These are phyloP conservation scores for Sphenodon punctatus DNA, from an alignment of 2,797 vertebrate genomes.

Conservation along the genomic window DNA sequence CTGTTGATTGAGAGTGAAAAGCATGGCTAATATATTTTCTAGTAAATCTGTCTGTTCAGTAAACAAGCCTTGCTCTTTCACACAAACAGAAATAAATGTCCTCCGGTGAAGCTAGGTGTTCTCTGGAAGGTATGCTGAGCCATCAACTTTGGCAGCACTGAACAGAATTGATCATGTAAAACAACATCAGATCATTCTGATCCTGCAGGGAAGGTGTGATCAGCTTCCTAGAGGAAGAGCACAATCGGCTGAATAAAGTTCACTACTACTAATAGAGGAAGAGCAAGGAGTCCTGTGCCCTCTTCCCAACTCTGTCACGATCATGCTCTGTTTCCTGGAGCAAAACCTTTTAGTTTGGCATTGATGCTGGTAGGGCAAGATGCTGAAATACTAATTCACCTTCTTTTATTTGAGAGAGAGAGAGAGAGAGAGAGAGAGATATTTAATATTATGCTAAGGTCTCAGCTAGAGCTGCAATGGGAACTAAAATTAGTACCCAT, in stretches of 20 bases:
- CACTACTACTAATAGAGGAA: neutral
- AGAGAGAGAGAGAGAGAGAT: no score
- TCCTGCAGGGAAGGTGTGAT: no score
- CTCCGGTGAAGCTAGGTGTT: neutral
- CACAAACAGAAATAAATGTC: neutral
- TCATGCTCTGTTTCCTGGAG: neutral
- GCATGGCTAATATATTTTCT: conserved; percentile 52
- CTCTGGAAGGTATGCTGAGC: neutral
- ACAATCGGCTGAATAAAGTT: no score
- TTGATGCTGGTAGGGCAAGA: neutral
- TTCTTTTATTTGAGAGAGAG: no score
- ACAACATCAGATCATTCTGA: neutral
- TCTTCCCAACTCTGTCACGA: neutral
- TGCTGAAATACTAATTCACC: neutral
- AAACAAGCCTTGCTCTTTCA: conserved; percentile 44
- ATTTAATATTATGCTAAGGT: neutral
- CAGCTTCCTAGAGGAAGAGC: no score
- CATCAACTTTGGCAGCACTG: neutral
- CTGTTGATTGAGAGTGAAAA: conserved; percentile 45
- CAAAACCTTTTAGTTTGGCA: neutral
- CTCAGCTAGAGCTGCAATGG: no score
- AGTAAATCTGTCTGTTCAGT: conserved; percentile 30
- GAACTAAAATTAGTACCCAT: no score
- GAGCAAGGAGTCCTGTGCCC: neutral
- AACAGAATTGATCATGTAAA: neutral